These are phyloP conservation scores for Tachycineta bicolor DNA, from an alignment of 2,113 vertebrate genomes.

Conservation along the genomic window DNA sequence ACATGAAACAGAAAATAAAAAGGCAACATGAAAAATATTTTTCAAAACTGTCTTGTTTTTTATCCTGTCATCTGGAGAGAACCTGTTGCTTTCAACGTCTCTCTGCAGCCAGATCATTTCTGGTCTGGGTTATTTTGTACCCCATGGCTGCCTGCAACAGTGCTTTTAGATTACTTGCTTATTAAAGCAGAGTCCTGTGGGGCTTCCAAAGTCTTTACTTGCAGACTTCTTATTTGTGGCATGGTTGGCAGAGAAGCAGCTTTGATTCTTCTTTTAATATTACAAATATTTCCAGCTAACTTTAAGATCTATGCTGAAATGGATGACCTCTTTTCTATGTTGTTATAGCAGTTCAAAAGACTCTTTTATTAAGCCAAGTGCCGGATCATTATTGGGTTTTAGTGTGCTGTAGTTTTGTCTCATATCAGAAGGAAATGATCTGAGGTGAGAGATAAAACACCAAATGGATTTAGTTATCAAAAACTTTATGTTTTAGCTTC, in stretches of 20 bases:
- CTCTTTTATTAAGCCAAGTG: slow-evolving; percentile 36
- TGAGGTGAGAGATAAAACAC: slow-evolving; percentile 19
- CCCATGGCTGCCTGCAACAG: background rate
- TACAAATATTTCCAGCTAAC: slow-evolving; percentile 59
- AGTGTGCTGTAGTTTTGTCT: slow-evolving; percentile 44
- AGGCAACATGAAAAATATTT: slow-evolving; percentile 19
- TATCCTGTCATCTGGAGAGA: background rate
- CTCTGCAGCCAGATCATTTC: background rate
- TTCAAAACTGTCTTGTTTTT: background rate
- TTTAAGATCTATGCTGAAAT: slow-evolving; percentile 47
- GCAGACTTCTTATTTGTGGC: slow-evolving; percentile 12
- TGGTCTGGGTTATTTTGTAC: background rate
- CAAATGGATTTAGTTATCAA: slow-evolving; percentile 64
- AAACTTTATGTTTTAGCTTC: slow-evolving; percentile 16
- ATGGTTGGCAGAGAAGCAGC: slow-evolving; percentile 1
- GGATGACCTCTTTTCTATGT: background rate
- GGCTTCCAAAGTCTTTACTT: background rate
- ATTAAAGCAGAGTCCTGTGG: slow-evolving; percentile 27
- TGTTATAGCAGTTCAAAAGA: slow-evolving; percentile 49
- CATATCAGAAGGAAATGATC: slow-evolving; percentile 44
- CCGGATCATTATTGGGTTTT: slow-evolving; percentile 41
- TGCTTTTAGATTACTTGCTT: slow-evolving; percentile 15
- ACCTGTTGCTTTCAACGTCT: slow-evolving; percentile 17
- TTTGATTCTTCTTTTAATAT: slow-evolving; percentile 35
- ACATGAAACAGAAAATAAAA: slow-evolving; percentile 30